Base-by-base conservation (phyloP, 2,797 vertebrate species). In the Yasuhikotakia modesta region DNA sequence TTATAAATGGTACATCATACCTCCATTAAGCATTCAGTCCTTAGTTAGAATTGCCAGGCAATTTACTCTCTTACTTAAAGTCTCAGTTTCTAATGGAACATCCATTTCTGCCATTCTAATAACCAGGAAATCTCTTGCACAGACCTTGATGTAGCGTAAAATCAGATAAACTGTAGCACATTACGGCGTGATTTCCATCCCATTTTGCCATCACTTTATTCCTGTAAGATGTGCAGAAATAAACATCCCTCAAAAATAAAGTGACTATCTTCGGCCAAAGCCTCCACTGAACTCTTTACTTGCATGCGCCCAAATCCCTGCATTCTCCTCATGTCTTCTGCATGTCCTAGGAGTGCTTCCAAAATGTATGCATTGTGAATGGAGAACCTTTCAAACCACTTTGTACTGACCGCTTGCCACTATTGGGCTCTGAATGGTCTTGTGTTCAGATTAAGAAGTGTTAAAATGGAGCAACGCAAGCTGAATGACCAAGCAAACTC, bases 401-500 rank as follows among this genome's bases (percentile, higher is more conserved):
- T 45, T 85, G 73, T 55, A 79, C 81, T 87, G 76, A 87, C 60
- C 75, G 89, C 88, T 83, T 84, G 86, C 89, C 79, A 90, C 88
- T 87, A 95, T 86, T 90, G 91, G 93, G 90, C 95, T 93, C 81
- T 93, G 90, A 92, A 93, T 90, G 88, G 90, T 93, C 94, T 92
- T 91, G 87, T 93, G 93, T 97, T 92, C 95, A 98, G 97, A 95
- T 97, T 99, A 92, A 95, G 98, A 96, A 99, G 98, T 94, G 97
- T 99, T 92, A 99, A 99, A 96, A 99, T 99, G 97, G 97, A 99
- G 90, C 98, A 99, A 93, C 95, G 97, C 87, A 99, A 99, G 92
- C 92, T 99, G 93, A 99, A 99, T 86, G 97, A 99, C 92, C 97
- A 99, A 95, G 96, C 98, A 87, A 99, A 99, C 90, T 98, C 97